These are phyloP conservation scores for Sorex fumeus DNA, from an alignment of 2,113 vertebrate genomes.

Conservation along the genomic window DNA sequence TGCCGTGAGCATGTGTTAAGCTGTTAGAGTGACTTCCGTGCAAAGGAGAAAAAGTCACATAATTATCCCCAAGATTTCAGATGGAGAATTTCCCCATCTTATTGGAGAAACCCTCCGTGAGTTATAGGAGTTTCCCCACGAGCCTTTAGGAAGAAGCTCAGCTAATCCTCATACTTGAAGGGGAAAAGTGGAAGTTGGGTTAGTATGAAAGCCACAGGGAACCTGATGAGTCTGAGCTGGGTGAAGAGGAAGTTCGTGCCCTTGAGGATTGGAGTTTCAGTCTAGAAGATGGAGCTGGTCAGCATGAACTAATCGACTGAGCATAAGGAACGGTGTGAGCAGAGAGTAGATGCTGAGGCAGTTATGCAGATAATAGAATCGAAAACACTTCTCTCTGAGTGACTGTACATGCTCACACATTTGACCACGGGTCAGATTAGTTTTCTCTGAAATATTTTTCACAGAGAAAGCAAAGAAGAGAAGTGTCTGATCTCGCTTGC, in stretches of 20 bases:
- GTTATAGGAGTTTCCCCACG: no score
- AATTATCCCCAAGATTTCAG: neutral
- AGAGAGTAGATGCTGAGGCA: neutral
- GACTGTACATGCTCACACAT: neutral
- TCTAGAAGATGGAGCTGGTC: neutral
- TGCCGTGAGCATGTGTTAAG: neutral
- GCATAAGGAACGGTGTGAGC: neutral
- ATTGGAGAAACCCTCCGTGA: no score
- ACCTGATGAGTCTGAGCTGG: neutral
- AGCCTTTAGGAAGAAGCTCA: neutral
- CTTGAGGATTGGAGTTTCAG: neutral
- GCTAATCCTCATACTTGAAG: neutral
- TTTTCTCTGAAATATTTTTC: constrained; percentile 28
- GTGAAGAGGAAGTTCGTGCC: neutral
- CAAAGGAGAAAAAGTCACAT: neutral
- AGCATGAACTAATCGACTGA: neutral
- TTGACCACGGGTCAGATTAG: neutral
- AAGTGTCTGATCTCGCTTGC: neutral
- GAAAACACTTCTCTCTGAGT: neutral
- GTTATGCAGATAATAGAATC: neutral
- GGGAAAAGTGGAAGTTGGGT: constrained; percentile 41
- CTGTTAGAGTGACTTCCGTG: neutral
- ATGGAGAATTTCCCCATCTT: neutral
- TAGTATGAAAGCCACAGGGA: neutral
- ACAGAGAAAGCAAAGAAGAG: neutral